Evolutionary conservation across 2,888 invertebrate genomes (phyloP).

Genomic region (Sussaba pulchella): DNA sequence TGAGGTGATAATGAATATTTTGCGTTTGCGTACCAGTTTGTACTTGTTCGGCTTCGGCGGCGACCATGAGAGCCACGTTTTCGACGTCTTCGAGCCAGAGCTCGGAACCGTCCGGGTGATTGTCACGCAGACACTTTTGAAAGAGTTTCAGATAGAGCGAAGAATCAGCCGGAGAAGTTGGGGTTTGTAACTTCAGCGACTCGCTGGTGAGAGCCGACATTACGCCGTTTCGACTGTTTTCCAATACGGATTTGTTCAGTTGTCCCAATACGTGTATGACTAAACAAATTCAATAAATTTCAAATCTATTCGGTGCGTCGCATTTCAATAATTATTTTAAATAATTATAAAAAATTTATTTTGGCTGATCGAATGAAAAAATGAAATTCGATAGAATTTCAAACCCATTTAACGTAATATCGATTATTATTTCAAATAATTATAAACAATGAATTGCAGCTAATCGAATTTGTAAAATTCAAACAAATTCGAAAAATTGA

Average conservation of each 20-base stretch:
- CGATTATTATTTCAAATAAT: too few relatives aligned
- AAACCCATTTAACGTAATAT: too few relatives aligned
- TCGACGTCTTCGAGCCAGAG: slow-evolving; percentile 87
- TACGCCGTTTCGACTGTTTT: slow-evolving; percentile 85
- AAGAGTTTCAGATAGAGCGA: slow-evolving; percentile 86
- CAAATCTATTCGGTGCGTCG: too few relatives aligned
- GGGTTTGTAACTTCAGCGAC: slow-evolving; percentile 84
- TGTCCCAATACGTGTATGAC: slow-evolving; percentile 86
- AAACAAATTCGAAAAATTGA: too few relatives aligned
- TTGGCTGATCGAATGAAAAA: too few relatives aligned
- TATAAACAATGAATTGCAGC: too few relatives aligned
- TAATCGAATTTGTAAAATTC: too few relatives aligned
- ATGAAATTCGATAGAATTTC: too few relatives aligned
- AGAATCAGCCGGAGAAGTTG: slow-evolving; percentile 85
- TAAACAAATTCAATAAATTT: slow-evolving; percentile 53
- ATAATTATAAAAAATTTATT: too few relatives aligned
- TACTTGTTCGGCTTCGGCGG: slow-evolving; percentile 85
- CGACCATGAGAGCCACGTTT: slow-evolving; percentile 83
- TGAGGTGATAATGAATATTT: not conserved
- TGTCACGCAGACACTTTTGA: slow-evolving; percentile 85
- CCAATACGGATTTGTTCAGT: slow-evolving; percentile 87
- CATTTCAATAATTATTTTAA: too few relatives aligned
- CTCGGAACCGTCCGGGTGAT: slow-evolving; percentile 85
- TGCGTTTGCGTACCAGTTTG: slow-evolving; percentile 83
- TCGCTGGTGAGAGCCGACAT: slow-evolving; percentile 85